These are phyloP conservation scores for Drosophila trapezifrons DNA, from an alignment of 1,140 invertebrate species.

Conservation along the genomic window DNA sequence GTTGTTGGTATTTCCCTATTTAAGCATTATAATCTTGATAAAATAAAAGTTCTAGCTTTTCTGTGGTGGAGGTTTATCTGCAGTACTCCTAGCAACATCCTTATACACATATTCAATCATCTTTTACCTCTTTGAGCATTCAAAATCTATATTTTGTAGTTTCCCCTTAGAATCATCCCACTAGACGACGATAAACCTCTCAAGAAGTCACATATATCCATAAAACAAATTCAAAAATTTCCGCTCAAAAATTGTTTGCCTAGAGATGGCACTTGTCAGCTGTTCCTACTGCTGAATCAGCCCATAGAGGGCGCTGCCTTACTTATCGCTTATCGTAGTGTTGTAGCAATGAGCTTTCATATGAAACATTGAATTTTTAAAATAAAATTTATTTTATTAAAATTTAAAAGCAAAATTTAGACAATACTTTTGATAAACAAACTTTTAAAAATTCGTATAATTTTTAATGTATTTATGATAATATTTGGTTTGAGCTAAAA, in stretches of 20 bases:
- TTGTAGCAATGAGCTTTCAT: slow-evolving; percentile 2
- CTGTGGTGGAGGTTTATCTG: too few species aligned
- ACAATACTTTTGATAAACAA: neutral
- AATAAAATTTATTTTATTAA: neutral
- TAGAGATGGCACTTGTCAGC: neutral
- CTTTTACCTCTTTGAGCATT: too few species aligned
- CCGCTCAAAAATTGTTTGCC: neutral
- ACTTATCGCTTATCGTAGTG: neutral
- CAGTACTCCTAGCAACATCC: too few species aligned
- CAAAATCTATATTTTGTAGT: too few species aligned
- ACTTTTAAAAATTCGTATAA: neutral
- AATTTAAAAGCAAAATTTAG: too few species aligned
- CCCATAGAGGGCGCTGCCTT: neutral
- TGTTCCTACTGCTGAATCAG: neutral
- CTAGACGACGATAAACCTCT: too few species aligned
- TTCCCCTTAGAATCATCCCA: too few species aligned
- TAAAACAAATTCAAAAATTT: neutral
- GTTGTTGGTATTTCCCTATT: too few species aligned
- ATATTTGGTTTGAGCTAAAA: neutral
- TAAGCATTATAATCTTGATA: too few species aligned
- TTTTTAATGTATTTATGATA: neutral
- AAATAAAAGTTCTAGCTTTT: too few species aligned
- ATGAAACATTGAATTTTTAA: neutral
- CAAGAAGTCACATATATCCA: too few species aligned
- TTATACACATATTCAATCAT: too few species aligned